These are phyloP conservation scores for Pungitius pungitius DNA, from an alignment of 2,113 vertebrate species.

Conservation along the genomic window DNA sequence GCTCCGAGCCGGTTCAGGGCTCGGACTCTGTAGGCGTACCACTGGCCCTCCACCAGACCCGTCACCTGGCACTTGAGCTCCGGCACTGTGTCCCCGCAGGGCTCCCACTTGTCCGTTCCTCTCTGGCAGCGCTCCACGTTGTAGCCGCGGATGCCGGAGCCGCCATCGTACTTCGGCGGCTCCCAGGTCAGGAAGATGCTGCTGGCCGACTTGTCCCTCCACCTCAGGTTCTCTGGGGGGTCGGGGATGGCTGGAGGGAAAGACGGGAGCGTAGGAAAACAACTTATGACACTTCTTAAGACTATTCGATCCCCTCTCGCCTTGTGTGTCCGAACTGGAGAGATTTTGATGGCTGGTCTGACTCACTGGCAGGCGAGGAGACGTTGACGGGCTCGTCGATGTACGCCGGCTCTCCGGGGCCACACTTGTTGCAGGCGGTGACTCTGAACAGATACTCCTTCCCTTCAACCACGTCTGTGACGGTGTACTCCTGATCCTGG, in stretches of 20 bases:
- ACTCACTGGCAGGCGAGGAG: slow-evolving; percentile 94
- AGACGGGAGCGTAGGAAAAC: background rate
- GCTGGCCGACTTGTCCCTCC: slow-evolving; percentile 94
- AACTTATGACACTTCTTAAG: background rate
- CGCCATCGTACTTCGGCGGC: slow-evolving; percentile 93
- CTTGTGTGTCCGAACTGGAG: background rate
- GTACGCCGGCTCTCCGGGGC: slow-evolving; percentile 95
- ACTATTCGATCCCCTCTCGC: background rate
- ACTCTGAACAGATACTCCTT: slow-evolving; percentile 97
- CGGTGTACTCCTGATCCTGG: slow-evolving; percentile 91
- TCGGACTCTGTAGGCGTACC: slow-evolving; percentile 95
- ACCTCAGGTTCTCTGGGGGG: slow-evolving; percentile 96
- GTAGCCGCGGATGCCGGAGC: slow-evolving; percentile 92
- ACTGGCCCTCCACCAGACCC: slow-evolving; percentile 91
- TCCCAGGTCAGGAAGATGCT: slow-evolving; percentile 98
- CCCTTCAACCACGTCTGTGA: slow-evolving; percentile 95
- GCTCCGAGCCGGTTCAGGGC: slow-evolving; percentile 92
- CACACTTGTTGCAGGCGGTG: slow-evolving; percentile 94
- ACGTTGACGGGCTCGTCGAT: slow-evolving; percentile 96
- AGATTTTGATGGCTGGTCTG: background rate
- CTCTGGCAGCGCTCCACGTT: slow-evolving; percentile 93
- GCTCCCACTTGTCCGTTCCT: slow-evolving; percentile 94
- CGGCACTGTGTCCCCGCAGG: slow-evolving; percentile 88
- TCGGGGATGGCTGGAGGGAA: slow-evolving; percentile 88
- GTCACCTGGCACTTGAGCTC: slow-evolving; percentile 93